Base-by-base conservation (phyloP, 2,113 vertebrate species). In the Machaerirhynchus nigripectus region DNA sequence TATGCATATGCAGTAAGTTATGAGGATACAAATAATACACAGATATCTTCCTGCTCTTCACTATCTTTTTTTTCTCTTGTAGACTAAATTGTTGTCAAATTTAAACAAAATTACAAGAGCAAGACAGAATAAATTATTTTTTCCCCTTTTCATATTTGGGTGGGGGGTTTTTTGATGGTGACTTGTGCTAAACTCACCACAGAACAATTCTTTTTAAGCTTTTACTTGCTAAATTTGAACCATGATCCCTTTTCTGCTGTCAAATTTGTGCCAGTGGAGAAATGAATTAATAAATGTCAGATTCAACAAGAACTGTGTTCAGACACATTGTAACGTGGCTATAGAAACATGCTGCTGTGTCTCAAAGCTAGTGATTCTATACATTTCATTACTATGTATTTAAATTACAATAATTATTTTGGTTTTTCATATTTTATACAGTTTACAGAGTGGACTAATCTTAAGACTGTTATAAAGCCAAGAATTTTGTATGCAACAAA, bases 381-480 rank as follows among this genome's bases (percentile, higher is more conserved):
- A 82, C 42, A 31, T 87, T 91, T 76, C 15, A 52, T 86, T 94
- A 55, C 47, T 84, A 13, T 88, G 39, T 86, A 37, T 61, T 94
- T 94, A 76, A 87, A 61, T 78, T 91, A 70, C 73, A 95, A 52
- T 95, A 90, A 95, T 94, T 92, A 1, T 94, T 86, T 86, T 65
- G 78, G 70, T 91, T 94, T 97, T 95, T 94, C 88, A 9, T 97
- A 92, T 94, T 90, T 96, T 91, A 61, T 84, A 9, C 89, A 93
- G 92, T 97, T 95, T 78, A 74, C 95, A 97, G 95, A 92, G 93
- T 96, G 91, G 95, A 78, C 92, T 94, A 85, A 87, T 96, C 94
- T 96, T 97, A 96, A 95, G 93, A 93, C 86, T 94, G 69, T 96
- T 97, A 39, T 23, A 97, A 95, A 94, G 82, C 68, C 82, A 94